phyloP scores from a whole-genome alignment of 2,113 vertebrate genomes.

The Lamprotornis superbus region DNA sequence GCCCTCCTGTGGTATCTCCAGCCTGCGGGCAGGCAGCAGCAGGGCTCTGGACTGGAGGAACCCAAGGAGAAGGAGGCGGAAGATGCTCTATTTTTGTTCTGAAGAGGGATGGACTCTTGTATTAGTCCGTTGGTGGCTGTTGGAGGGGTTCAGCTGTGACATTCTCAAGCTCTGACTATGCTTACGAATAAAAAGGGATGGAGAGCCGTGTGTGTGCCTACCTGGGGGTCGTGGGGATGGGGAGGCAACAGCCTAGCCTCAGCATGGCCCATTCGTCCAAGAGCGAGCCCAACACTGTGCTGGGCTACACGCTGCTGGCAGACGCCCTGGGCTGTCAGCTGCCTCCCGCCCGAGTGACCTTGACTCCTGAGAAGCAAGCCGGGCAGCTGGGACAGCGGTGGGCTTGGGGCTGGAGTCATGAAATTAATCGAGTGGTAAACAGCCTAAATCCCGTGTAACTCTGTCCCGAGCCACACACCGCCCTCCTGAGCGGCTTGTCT shows the following conservation, averaged over 20 bases:
- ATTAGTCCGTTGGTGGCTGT: not conserved
- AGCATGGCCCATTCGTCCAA: rapidly evolving
- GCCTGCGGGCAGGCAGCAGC: constrained; percentile 25
- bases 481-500: constrained; percentile 47
- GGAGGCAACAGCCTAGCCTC: not conserved
- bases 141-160: not conserved
- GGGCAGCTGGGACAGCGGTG: not conserved
- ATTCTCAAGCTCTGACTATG: constrained; percentile 27
- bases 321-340: rapidly evolving
- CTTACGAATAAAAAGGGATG: constrained; percentile 53
- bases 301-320: rapidly evolving
- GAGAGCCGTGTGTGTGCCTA: not conserved
- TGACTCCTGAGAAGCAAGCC: not conserved
- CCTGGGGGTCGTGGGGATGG: not conserved
- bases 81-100: constrained; percentile 40
- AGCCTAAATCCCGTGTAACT: constrained; percentile 64
- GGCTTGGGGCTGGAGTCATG: not conserved
- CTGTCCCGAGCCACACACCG: not conserved
- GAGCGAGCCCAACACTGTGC: not conserved
- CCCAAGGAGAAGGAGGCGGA: not conserved
- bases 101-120: not conserved
- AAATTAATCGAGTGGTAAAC: constrained; percentile 52
- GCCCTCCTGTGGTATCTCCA: not conserved
- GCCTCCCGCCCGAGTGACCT: not conserved
- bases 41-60: not conserved